Conservation (phyloP, 2,797 vertebrate species). For the Gambusia yucatana region DNA sequence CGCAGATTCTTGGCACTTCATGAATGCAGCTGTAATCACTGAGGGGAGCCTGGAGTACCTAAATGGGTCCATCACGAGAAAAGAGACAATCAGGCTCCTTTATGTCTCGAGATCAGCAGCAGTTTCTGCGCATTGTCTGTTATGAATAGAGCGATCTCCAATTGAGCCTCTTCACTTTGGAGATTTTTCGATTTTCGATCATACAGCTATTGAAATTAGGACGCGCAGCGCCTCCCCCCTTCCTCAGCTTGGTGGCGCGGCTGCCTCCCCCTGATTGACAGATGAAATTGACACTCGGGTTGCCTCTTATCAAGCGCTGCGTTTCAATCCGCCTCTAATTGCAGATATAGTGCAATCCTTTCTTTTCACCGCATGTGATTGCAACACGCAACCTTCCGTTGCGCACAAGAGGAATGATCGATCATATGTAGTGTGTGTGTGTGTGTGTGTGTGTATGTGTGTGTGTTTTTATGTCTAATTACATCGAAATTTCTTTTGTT, state of each 20-base stretch:
- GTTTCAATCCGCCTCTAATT: slow-evolving; percentile 80
- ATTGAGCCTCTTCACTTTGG: slow-evolving; percentile 79
- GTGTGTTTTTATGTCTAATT: slow-evolving; percentile 60
- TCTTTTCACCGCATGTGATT: slow-evolving; percentile 78
- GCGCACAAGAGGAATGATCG: slow-evolving; percentile 70
- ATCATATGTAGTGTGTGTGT: slow-evolving; percentile 49
- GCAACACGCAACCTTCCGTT: slow-evolving; percentile 65
- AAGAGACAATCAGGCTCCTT: slow-evolving; percentile 82
- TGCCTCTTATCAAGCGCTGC: slow-evolving; percentile 71
- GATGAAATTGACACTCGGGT: slow-evolving; percentile 78
- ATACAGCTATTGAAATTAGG: slow-evolving; percentile 79
- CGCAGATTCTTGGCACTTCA: slow-evolving; percentile 67
- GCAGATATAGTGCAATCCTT: slow-evolving; percentile 73
- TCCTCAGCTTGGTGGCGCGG: slow-evolving; percentile 65
- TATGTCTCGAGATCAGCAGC: slow-evolving; percentile 79
- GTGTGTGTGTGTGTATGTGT: neutral
- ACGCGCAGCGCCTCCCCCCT: slow-evolving; percentile 50
- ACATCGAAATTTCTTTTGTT: slow-evolving; percentile 77
- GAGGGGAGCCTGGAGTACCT: slow-evolving; percentile 72
- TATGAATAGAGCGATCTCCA: slow-evolving; percentile 80
- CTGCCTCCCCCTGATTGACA: slow-evolving; percentile 76
- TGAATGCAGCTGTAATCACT: slow-evolving; percentile 81
- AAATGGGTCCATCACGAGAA: slow-evolving; percentile 74
- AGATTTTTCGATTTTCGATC: slow-evolving; percentile 80
- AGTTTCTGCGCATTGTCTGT: slow-evolving; percentile 78